Conservation (phyloP, 2,113 vertebrate genomes). For the Pterocles gutturalis region DNA sequence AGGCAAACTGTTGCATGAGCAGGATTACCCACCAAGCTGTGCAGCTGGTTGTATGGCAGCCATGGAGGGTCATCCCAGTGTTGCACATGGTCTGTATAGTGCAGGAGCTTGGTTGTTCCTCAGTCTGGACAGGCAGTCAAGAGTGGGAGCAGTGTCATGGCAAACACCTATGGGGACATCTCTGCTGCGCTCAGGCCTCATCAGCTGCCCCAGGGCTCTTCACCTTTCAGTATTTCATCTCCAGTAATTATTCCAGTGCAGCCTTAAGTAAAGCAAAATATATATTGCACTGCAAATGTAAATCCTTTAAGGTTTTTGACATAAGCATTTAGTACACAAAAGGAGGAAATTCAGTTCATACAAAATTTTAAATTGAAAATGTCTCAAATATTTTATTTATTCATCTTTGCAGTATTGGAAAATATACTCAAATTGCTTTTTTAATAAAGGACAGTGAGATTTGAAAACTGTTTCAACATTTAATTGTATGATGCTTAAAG, state of each 20-base stretch:
- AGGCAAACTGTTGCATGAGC: not conserved
- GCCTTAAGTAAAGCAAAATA: conserved; percentile 57
- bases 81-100: not conserved
- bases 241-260: conserved; percentile 44
- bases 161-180: not conserved
- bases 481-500: conserved; percentile 14
- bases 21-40: not conserved
- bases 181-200: not conserved
- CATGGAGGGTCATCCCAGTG: not conserved
- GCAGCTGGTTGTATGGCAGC: not conserved
- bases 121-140: not conserved
- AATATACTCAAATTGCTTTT: conserved; percentile 63
- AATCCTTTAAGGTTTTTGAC: conserved; percentile 26
- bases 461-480: conserved; percentile 26
- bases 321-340: conserved; percentile 53
- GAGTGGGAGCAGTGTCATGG: not conserved
- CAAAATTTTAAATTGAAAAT: conserved; percentile 66
- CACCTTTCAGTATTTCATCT: conserved; percentile 38
- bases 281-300: conserved; percentile 65
- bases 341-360: conserved; percentile 62
- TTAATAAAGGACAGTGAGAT: conserved; percentile 46
- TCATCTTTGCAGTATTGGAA: conserved; percentile 56
- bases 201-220: not conserved
- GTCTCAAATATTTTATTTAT: conserved; percentile 65
- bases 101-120: not conserved